A percentile compares a stretch with the other conserved stretches of the same genome.
Conservation (phyloP, 2,797 vertebrate species). For the Euphonia xanthogaster region DNA sequence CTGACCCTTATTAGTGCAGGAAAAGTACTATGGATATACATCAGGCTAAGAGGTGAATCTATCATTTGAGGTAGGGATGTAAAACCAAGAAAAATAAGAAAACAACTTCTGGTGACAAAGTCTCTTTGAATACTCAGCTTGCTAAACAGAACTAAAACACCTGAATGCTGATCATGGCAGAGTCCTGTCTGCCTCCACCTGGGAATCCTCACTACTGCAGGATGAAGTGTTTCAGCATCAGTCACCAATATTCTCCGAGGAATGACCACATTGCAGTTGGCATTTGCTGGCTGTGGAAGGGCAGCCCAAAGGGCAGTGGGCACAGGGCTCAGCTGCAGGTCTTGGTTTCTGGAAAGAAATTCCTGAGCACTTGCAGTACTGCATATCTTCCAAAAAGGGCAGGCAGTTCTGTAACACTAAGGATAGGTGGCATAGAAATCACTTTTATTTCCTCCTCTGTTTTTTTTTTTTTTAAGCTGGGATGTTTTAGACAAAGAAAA, state of each 20-base stretch:
- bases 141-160: not conserved
- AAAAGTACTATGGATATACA: not conserved
- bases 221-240: not conserved
- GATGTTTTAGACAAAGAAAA: not conserved
- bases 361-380: not conserved
- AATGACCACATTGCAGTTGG: rapidly evolving
- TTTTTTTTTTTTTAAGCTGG: not conserved
- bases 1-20: not conserved
- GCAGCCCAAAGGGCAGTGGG: not conserved
- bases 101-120: not conserved
- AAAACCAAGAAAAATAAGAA: not conserved
- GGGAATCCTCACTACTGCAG: rapidly evolving
- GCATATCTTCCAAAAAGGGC: not conserved
- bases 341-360: not conserved
- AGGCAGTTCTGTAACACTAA: not conserved
- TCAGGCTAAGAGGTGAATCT: not conserved
- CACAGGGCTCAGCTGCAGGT: not conserved
- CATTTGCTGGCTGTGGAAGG: not conserved
- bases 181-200: not conserved
- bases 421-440: not conserved
- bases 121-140: not conserved
- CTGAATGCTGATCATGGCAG: not conserved
- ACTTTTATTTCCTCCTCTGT: not conserved
- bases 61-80: not conserved
- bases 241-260: not conserved